Percentiles rank a stretch among this genome's conserved stretches.
phyloP scores from a whole-genome alignment of 2,113 vertebrate species.

The Anguilla rostrata region DNA sequence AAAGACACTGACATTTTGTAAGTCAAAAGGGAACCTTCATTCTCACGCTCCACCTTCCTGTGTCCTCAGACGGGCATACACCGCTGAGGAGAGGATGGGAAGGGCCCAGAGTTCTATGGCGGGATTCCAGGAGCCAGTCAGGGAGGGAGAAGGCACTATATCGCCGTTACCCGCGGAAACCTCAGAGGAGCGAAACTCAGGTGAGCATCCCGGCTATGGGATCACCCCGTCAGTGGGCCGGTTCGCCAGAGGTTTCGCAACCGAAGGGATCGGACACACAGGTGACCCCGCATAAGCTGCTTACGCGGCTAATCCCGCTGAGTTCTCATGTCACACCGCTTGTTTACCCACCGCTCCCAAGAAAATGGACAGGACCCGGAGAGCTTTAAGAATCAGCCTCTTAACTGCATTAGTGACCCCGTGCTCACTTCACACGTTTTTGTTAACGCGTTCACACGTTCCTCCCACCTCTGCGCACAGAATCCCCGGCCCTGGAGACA shows the following conservation, averaged over 20 bases:
- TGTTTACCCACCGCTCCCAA: not conserved
- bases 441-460: constrained; percentile 20
- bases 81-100: constrained; percentile 66
- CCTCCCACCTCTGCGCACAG: constrained; percentile 26
- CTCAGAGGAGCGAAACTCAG: not conserved
- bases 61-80: constrained; percentile 65
- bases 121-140: not conserved
- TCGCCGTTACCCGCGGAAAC: not conserved
- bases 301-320: not conserved
- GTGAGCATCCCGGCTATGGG: not conserved
- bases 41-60: constrained; percentile 30
- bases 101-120: constrained; percentile 27
- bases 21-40: not conserved
- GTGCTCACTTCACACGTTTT: not conserved
- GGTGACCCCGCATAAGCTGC: not conserved
- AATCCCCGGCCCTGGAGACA: constrained; percentile 61
- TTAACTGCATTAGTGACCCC: constrained; percentile 2
- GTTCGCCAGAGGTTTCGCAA: not conserved
- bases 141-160: constrained; percentile 33
- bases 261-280: not conserved
- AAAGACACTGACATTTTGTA: not conserved
- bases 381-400: not conserved
- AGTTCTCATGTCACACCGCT: not conserved
- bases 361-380: not conserved
- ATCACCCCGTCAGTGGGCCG: not conserved